Conservation (phyloP, 2,888 invertebrate species). For the Himalopsyche japonica region DNA sequence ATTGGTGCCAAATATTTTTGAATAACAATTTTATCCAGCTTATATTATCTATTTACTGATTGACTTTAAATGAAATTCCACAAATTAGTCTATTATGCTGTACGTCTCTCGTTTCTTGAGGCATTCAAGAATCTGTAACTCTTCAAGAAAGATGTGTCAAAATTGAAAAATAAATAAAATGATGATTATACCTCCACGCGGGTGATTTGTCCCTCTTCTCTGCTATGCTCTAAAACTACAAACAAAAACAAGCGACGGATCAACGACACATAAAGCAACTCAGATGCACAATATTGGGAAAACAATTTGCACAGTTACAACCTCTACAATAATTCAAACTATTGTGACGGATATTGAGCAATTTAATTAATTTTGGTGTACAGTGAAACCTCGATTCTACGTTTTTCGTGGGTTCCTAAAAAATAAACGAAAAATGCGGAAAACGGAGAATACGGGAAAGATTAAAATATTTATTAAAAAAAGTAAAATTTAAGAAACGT, state of each 20-base stretch:
- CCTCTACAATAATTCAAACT: not conserved
- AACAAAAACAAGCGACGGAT: slow-evolving; percentile 31
- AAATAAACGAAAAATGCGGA: too few species aligned
- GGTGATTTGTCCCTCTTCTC: slow-evolving; percentile 63
- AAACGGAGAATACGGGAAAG: too few species aligned
- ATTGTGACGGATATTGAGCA: too few species aligned
- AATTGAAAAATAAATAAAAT: slow-evolving; percentile 4
- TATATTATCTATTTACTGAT: too few species aligned
- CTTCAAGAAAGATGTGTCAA: not conserved
- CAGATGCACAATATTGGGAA: slow-evolving; percentile 4
- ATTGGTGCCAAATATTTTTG: too few species aligned
- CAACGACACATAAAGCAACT: slow-evolving; percentile 38
- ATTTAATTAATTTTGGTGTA: too few species aligned
- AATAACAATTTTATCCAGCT: too few species aligned
- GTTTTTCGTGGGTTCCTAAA: too few species aligned
- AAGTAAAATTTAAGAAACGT: too few species aligned
- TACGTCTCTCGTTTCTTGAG: not conserved
- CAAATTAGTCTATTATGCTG: not conserved
- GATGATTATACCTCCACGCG: slow-evolving; percentile 55
- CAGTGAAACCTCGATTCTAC: too few species aligned
- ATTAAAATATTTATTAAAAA: too few species aligned
- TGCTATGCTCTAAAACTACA: slow-evolving; percentile 62
- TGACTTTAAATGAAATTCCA: too few species aligned
- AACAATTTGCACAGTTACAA: slow-evolving; percentile 38
- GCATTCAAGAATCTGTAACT: not conserved